Base-by-base conservation (phyloP, 2,888 invertebrate species). In the Deilephila elpenor region DNA sequence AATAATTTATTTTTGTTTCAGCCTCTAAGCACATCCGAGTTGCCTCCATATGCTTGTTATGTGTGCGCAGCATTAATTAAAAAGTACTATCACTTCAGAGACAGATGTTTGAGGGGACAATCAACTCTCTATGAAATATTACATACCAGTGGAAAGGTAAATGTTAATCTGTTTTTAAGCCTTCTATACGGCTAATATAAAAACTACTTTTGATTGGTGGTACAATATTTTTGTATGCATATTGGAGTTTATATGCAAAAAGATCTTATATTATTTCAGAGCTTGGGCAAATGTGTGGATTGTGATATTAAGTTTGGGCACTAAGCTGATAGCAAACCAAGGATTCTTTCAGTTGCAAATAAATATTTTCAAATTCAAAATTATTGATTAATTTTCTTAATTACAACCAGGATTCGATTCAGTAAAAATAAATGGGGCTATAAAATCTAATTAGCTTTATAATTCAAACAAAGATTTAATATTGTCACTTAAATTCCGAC, bases 51-150 rank as follows among this genome's bases (percentile, higher is more conserved):
- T 79, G 88, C 86, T 0, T 94, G 94, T 79, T 90, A 82, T 67
- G 88, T 89, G 75, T 94, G 94, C 83, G 87, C 89, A 1, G 82
- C 84, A 0, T 76, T 90, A 44, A 77, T 92, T 7, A 88, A 83
- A 62, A 94, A 93, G 75, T 90, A 84, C 71, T 87, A 88, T 74
- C 72, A 75, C n/a, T 93, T 94, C 75, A 84, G 86, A 74, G 89
- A 91, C 73, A 87, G 85, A 70, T 92, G 92, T 77, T 72, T 88
- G 0, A 79, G 78, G 11, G 89, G 88, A 0, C 91, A 93, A 75
- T 77, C 84, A 1, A 78, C 85, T 17, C 82, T 94, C 11, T 88
- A 86, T 76, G 78, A 83, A 7, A 82, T 93, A 44, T 75, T 91
- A 14, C 82, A 87, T 72, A 79, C 80, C 4, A 81, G 76, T 75